phyloP scores from a whole-genome alignment of 2,888 invertebrate species.

The Pammene fasciana region DNA sequence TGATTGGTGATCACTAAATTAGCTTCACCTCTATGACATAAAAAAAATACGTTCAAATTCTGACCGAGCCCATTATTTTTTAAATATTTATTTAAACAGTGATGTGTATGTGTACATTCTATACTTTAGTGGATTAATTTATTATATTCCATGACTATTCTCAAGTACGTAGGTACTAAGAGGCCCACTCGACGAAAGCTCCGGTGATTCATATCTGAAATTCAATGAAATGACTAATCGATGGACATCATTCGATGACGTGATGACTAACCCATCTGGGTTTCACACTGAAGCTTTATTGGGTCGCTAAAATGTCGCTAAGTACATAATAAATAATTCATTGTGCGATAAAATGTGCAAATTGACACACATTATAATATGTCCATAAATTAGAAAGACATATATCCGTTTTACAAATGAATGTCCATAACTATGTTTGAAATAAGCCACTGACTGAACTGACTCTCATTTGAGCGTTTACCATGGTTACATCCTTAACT shows the following conservation, averaged over 20 bases:
- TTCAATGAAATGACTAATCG: conserved; percentile 57
- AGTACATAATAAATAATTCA: neutral
- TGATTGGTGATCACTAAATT: too few species aligned
- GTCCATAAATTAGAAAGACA: neutral
- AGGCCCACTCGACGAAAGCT: conserved; percentile 30
- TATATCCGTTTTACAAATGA: neutral
- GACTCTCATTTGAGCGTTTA: too few species aligned
- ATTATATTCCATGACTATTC: neutral
- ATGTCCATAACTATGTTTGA: neutral
- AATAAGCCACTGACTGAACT: too few species aligned
- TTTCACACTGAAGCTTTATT: conserved; percentile 50
- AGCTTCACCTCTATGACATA: too few species aligned
- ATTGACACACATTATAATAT: neutral
- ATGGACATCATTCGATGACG: conserved; percentile 46
- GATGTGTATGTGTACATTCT: neutral
- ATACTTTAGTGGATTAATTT: neutral
- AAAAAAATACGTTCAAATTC: neutral
- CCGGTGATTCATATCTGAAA: conserved; percentile 52
- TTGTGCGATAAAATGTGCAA: conserved; percentile 6
- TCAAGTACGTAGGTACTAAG: conserved; percentile 5
- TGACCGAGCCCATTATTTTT: neutral
- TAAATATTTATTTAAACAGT: too few species aligned
- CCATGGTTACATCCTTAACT: too few species aligned
- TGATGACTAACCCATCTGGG: conserved; percentile 55
- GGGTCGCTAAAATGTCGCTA: conserved; percentile 50